Conservation (phyloP, 2,888 invertebrate species). For the Synanthedon formicaeformis region DNA sequence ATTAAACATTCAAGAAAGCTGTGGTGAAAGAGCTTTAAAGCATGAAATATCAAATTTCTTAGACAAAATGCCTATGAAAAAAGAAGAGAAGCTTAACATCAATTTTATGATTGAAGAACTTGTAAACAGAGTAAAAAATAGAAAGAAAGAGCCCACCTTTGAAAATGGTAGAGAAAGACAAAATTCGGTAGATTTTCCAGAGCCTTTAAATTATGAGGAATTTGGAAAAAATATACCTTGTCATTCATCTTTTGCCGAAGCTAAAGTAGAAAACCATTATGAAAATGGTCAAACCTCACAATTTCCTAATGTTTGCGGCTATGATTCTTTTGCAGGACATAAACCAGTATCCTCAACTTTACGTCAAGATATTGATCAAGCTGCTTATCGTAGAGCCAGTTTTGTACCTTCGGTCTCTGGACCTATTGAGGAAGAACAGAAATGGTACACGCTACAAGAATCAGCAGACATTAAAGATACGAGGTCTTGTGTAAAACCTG, state of each 20-base stretch:
- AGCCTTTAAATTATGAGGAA: slow-evolving; percentile 17
- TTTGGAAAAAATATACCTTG: slow-evolving; percentile 19
- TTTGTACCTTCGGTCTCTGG: too few species aligned
- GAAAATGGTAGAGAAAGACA: slow-evolving; percentile 3
- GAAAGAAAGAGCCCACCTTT: slow-evolving; percentile 9
- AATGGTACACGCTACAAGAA: too few species aligned
- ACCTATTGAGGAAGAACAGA: too few species aligned
- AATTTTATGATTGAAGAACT: slow-evolving; percentile 31
- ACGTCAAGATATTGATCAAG: too few species aligned
- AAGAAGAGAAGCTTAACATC: slow-evolving; percentile 16
- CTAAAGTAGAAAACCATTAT: neutral
- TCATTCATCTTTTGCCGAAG: slow-evolving; percentile 16
- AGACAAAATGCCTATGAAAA: slow-evolving; percentile 21
- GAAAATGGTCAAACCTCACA: neutral
- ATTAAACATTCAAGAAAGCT: slow-evolving; percentile 9
- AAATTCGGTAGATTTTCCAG: slow-evolving; percentile 20
- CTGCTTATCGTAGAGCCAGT: too few species aligned
- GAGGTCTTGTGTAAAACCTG: too few species aligned
- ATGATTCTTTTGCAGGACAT: neutral
- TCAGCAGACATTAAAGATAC: too few species aligned
- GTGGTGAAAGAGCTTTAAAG: slow-evolving; percentile 18
- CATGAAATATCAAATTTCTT: slow-evolving; percentile 24
- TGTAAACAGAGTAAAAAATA: slow-evolving; percentile 28
- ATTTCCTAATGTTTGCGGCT: neutral
- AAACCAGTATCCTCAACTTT: neutral